phyloP scores from a whole-genome alignment of 2,113 vertebrate genomes.

The Dicrurus megarhynchus region DNA sequence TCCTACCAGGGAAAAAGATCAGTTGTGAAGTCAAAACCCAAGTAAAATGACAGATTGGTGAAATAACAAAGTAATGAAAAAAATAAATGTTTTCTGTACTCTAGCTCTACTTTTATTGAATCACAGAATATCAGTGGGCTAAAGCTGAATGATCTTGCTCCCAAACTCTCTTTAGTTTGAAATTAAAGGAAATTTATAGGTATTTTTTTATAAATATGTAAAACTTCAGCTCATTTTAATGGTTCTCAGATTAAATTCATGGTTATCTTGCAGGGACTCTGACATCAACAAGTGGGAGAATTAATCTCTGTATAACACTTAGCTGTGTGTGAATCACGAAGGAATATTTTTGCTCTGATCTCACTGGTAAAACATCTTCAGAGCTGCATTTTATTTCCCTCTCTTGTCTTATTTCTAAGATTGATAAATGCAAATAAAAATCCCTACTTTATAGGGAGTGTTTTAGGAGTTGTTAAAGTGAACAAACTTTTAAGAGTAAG shows the following conservation, averaged over 20 bases:
- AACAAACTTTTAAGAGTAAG: background rate
- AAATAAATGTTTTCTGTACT: background rate
- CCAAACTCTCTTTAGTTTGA: background rate
- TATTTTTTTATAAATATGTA: background rate
- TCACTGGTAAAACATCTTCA: background rate
- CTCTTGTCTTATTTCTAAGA: background rate
- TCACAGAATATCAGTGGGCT: background rate
- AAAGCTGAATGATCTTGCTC: background rate
- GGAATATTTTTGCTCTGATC: background rate
- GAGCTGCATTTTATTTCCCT: slow-evolving; percentile 2
- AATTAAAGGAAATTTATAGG: background rate
- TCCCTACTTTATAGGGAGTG: background rate
- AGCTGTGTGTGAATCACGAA: background rate
- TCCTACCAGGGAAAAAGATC: background rate
- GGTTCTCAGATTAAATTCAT: background rate
- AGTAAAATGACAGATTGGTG: background rate
- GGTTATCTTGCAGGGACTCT: background rate
- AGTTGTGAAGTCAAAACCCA: background rate
- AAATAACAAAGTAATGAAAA: background rate
- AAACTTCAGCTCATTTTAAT: background rate
- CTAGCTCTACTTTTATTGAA: background rate
- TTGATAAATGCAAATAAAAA: background rate
- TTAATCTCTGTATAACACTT: background rate
- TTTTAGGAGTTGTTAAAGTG: background rate
- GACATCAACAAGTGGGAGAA: background rate